Percentiles rank a stretch among this genome's conserved stretches.
Evolutionary conservation across 2,113 vertebrate species (phyloP).

Genomic region (Hippolais icterina): DNA sequence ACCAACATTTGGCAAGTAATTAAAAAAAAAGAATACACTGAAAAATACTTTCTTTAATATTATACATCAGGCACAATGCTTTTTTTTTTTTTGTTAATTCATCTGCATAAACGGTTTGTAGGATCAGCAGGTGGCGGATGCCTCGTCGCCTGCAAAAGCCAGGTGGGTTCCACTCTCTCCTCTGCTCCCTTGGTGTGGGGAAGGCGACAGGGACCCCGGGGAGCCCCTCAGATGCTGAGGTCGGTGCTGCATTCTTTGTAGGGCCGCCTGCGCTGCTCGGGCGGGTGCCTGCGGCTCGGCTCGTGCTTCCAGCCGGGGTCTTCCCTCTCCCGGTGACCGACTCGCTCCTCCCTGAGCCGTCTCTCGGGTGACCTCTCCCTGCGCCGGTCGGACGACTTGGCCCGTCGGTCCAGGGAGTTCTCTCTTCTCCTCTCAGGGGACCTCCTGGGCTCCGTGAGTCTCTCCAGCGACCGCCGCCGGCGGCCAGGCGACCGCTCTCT

Average conservation of each 20-base stretch:
- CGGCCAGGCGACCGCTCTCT: slow-evolving; percentile 69
- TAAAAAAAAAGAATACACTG: slow-evolving; percentile 76
- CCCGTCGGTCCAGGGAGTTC: slow-evolving; percentile 80
- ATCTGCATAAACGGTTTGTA: slow-evolving; percentile 74
- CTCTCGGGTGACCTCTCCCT: slow-evolving; percentile 76
- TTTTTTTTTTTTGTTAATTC: slow-evolving; percentile 63
- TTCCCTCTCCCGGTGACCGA: slow-evolving; percentile 75
- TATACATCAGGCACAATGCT: slow-evolving; percentile 83
- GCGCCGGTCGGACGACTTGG: slow-evolving; percentile 80
- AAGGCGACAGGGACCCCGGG: background rate
- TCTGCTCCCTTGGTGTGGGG: slow-evolving; percentile 34
- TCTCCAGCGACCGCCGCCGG: slow-evolving; percentile 79
- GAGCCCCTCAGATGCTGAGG: slow-evolving; percentile 90
- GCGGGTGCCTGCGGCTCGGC: slow-evolving; percentile 53
- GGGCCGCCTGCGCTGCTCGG: slow-evolving; percentile 84
- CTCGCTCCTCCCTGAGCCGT: slow-evolving; percentile 65
- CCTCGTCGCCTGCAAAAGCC: slow-evolving; percentile 42
- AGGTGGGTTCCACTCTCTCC: slow-evolving; percentile 29
- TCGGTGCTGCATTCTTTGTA: slow-evolving; percentile 95
- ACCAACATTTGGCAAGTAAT: slow-evolving; percentile 83
- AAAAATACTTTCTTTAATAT: slow-evolving; percentile 86
- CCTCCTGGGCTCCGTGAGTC: slow-evolving; percentile 72
- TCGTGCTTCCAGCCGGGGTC: slow-evolving; percentile 75
- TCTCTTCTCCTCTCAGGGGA: slow-evolving; percentile 75
- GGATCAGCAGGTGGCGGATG: slow-evolving; percentile 57